phyloP scores from a whole-genome alignment of 2,113 vertebrate species.

The Pantherophis guttatus region DNA sequence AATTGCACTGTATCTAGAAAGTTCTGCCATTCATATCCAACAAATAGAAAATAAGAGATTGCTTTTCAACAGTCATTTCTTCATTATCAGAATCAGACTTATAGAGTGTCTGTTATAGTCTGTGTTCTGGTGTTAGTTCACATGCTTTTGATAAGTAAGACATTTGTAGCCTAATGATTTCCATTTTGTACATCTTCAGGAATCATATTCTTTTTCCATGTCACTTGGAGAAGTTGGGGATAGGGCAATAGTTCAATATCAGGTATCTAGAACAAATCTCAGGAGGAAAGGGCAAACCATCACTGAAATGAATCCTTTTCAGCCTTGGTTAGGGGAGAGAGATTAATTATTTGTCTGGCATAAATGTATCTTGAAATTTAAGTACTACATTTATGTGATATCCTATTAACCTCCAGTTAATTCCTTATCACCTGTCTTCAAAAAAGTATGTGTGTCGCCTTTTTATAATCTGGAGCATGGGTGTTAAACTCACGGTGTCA shows the following conservation, averaged over 20 bases:
- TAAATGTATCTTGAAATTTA: neutral
- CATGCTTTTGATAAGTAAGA: neutral
- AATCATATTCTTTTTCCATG: neutral
- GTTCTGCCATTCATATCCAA: neutral
- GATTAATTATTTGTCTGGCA: neutral
- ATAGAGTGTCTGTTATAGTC: neutral
- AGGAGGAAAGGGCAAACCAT: neutral
- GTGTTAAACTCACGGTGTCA: too few species aligned
- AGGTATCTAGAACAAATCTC: neutral
- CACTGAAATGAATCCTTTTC: neutral
- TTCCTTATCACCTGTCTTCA: neutral
- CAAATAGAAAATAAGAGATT: neutral
- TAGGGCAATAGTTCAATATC: neutral
- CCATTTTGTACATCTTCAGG: neutral
- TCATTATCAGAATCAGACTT: neutral
- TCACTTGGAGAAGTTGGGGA: neutral
- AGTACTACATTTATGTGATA: neutral
- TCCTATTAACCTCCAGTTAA: neutral
- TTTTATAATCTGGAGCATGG: neutral
- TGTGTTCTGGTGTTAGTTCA: neutral
- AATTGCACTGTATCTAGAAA: neutral
- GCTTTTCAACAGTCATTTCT: neutral
- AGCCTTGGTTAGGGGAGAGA: neutral
- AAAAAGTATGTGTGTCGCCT: too few species aligned
- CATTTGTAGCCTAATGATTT: neutral